These are phyloP conservation scores for Drosophila cardini DNA, from an alignment of 1,140 invertebrate species.

Conservation along the genomic window DNA sequence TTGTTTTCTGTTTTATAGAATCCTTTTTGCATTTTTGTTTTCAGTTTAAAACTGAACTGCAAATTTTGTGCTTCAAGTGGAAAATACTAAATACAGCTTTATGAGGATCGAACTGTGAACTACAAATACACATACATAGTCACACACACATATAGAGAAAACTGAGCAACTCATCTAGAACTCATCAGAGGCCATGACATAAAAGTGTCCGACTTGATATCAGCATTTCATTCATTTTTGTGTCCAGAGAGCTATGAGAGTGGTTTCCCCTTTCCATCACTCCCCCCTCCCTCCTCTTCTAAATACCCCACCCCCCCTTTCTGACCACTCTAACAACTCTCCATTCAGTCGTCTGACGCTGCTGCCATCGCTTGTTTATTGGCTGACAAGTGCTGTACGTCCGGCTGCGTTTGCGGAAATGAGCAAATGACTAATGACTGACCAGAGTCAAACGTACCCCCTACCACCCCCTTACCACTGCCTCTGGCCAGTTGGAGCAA, in stretches of 20 bases:
- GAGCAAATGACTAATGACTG: slow-evolving; percentile 83
- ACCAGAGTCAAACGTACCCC: slow-evolving; percentile 62
- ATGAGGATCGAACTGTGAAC: not conserved
- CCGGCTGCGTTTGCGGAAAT: slow-evolving; percentile 77
- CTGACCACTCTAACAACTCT: not conserved
- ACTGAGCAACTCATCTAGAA: slow-evolving; percentile 10
- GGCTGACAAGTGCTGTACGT: slow-evolving; percentile 81
- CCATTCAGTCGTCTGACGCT: slow-evolving; percentile 8
- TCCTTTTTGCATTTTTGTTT: too few species aligned
- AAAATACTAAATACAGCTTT: not conserved
- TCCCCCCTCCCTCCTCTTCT: not conserved
- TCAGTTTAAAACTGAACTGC: too few species aligned
- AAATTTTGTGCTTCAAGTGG: too few species aligned
- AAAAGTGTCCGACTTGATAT: slow-evolving; percentile 23
- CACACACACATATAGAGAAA: not conserved
- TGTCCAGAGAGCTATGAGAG: slow-evolving; percentile 20
- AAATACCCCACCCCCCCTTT: not conserved
- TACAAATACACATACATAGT: not conserved
- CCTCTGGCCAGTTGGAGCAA: not conserved
- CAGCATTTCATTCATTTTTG: slow-evolving; percentile 58
- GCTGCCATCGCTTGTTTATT: slow-evolving; percentile 70
- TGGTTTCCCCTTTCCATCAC: not conserved
- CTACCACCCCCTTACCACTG: not conserved
- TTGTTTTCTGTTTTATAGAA: too few species aligned
- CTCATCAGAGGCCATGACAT: slow-evolving; percentile 27